Conservation (phyloP, 2,113 vertebrate species). For the Peucedramus taeniatus region DNA sequence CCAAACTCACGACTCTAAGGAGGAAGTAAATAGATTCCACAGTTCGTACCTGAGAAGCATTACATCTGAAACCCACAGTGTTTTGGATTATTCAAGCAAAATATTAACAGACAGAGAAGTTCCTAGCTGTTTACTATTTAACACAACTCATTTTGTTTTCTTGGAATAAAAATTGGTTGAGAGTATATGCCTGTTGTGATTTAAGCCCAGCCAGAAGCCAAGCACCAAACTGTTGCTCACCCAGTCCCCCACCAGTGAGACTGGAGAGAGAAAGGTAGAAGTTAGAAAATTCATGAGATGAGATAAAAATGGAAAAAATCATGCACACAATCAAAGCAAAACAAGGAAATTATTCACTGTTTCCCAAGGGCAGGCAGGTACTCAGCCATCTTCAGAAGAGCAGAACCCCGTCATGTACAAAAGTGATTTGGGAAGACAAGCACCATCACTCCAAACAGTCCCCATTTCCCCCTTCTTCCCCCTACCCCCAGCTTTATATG, state of each 20-base stretch:
- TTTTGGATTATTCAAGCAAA: background rate
- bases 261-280: background rate
- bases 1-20: background rate
- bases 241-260: background rate
- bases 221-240: fast-evolving
- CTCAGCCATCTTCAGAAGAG: background rate
- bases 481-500: no score
- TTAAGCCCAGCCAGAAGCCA: background rate
- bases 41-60: background rate
- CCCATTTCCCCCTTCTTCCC: background rate
- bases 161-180: background rate
- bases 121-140: background rate
- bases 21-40: background rate
- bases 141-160: background rate
- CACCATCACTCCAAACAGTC: background rate
- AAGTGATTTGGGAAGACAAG: background rate
- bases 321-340: background rate
- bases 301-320: background rate
- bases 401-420: no score
- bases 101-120: background rate
- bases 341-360: background rate
- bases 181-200: background rate
- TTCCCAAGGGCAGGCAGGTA: background rate
- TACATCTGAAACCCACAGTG: background rate
- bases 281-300: background rate